phyloP scores from a whole-genome alignment of 2,113 vertebrate species.

The Garra rufa region DNA sequence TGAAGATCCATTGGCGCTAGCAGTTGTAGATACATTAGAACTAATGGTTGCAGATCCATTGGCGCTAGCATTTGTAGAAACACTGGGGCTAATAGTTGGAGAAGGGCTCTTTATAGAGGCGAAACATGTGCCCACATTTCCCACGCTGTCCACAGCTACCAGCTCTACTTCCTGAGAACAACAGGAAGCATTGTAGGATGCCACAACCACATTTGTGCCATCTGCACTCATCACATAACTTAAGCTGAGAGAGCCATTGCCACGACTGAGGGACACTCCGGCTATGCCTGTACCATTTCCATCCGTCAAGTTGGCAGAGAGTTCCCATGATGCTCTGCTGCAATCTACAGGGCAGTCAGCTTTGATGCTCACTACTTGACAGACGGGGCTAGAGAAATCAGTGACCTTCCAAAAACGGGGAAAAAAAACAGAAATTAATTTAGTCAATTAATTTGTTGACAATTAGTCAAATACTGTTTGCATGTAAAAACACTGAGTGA shows the following conservation, averaged over 20 bases:
- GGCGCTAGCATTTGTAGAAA: not conserved
- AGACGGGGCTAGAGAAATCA: conserved; percentile 63
- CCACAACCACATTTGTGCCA: conserved; percentile 53
- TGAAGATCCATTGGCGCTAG: not conserved
- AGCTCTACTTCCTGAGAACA: conserved; percentile 62
- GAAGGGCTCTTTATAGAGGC: conserved; percentile 62
- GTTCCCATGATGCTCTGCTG: conserved; percentile 54
- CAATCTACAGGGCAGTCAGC: conserved; percentile 62
- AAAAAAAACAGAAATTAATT: not conserved
- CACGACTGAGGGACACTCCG: conserved; percentile 54
- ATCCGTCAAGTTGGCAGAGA: conserved; percentile 62
- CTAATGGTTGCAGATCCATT: not conserved
- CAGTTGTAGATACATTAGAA: not conserved
- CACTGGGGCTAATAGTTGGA: not conserved
- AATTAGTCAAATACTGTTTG: not conserved
- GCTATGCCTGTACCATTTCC: conserved; percentile 61
- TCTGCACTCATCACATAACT: conserved; percentile 18
- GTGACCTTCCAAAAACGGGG: conserved; percentile 57
- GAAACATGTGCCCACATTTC: conserved; percentile 66
- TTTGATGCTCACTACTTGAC: conserved; percentile 52
- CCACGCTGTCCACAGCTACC: conserved; percentile 66
- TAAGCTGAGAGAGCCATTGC: conserved; percentile 64
- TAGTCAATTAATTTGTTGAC: too few relatives aligned
- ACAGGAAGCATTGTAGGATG: conserved; percentile 67
- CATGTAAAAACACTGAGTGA: not conserved